Evolutionary conservation across 2,797 vertebrate genomes (phyloP), one percentile per base, ranked within the genome.

Genomic region (Chiroxiphia lanceolata): DNA sequence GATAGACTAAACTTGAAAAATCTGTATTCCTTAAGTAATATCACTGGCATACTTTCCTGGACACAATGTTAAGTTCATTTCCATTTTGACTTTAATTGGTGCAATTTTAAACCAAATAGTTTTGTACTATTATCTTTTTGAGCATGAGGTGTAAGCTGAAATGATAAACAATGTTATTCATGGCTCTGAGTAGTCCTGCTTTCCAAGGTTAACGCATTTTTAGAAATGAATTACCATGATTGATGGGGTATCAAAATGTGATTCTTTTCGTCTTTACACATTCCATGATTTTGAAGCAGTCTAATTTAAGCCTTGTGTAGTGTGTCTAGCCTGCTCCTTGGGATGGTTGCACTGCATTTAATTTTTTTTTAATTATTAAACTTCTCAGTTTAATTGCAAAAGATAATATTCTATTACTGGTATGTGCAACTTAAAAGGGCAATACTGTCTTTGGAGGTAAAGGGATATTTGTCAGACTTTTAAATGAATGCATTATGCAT

Each of bases 211-310:
- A 97, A 94, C 81, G 2, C 88, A 92, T 91, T 97, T 95, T 87
- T 96, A 89, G 80, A 94, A 96, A 94, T 93, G 71, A 97, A 95
- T 96, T 95, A 92, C 92, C 77, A 26, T 97, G 90, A 97, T 94
- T 92, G 91, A 94, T 97, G 94, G 76, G 74, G 75, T 90, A 95
- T 94, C 94, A 96, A 95, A 97, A 95, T 72, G 65, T 87, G 80
- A 96, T 87, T 96, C 84, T 93, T 96, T 97, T 94, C 72, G 87
- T 95, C 92, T 96, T 97, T 96, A 93, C 79, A 96, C 93, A 82
- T 97, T 97, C 94, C 83, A 50, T 93, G 93, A 95, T 97, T 96
- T 96, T 86, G 79, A 97, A 97, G 80, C 64, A 93, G 90, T 94
- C 78, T 93, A 83, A 96, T 93, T 96, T 96, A 97, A 97, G 92